These are phyloP conservation scores for Romanomermis culicivorax DNA, from an alignment of 2,888 invertebrate species.

Conservation along the genomic window DNA sequence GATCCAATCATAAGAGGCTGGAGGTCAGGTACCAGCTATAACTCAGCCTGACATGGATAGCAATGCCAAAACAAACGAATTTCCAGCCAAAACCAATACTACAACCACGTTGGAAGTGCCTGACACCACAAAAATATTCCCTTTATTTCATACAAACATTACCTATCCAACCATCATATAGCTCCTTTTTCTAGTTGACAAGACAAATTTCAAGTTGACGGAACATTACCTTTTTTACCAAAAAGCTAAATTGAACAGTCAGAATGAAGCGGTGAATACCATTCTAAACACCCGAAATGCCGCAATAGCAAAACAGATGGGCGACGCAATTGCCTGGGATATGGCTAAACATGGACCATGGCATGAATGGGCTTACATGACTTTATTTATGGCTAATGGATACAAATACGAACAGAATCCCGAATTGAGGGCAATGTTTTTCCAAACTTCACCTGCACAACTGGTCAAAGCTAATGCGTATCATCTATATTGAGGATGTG, in stretches of 20 bases:
- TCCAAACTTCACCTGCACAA: background rate
- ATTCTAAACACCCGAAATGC: background rate
- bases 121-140: background rate
- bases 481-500: background rate
- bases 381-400: background rate
- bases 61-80: too few relatives aligned
- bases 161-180: background rate
- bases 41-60: too few relatives aligned
- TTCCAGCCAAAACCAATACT: too few relatives aligned
- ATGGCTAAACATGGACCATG: background rate
- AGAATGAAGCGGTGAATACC: background rate
- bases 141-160: background rate
- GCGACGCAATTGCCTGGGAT: background rate
- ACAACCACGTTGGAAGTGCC: too few relatives aligned
- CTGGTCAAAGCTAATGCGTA: background rate
- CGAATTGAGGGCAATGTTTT: background rate
- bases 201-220: background rate
- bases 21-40: too few relatives aligned
- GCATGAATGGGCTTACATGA: background rate
- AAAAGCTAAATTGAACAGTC: background rate
- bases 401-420: background rate
- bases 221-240: background rate
- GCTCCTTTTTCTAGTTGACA: background rate
- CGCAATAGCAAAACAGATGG: background rate
- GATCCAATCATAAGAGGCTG: too few relatives aligned